Conservation (phyloP, 2,888 invertebrate genomes). For the Cosmia pyralina region DNA sequence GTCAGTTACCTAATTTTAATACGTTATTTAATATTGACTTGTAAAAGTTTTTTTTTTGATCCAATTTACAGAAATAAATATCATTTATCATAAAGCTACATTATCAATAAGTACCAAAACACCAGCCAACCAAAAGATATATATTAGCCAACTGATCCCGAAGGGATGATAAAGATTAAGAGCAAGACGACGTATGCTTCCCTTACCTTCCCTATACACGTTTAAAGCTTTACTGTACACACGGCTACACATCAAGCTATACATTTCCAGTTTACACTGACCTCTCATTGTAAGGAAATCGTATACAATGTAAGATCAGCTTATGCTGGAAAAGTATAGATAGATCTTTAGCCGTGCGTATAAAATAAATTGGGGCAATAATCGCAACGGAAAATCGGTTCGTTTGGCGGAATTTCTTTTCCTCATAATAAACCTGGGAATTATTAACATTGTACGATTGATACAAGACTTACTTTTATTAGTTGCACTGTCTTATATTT, state of each 20-base stretch:
- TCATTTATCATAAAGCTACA: no score
- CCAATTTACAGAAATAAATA: no score
- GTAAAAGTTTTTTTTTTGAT: no score
- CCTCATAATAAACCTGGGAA: neutral
- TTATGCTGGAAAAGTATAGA: no score
- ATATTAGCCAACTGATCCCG: conserved; percentile 35
- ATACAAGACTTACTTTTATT: neutral
- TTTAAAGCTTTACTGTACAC: conserved; percentile 39
- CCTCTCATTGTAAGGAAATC: no score
- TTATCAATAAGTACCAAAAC: conserved; percentile 1
- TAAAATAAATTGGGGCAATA: conserved; percentile 57
- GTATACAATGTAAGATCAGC: no score
- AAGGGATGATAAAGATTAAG: conserved; percentile 54
- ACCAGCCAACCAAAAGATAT: conserved; percentile 22
- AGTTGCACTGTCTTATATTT: neutral
- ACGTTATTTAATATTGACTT: no score
- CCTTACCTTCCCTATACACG: conserved; percentile 46
- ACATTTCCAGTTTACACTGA: no score
- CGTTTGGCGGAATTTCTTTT: neutral
- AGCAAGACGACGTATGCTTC: conserved; percentile 46
- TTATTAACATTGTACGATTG: neutral
- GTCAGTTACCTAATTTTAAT: no score
- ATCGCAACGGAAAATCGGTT: conserved; percentile 42
- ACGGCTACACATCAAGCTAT: no score
- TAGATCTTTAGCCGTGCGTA: no score